Evolutionary conservation across 2,888 invertebrate species (phyloP), one percentile per base, ranked within the genome.

Genomic region (Trichopoda pennipes): DNA sequence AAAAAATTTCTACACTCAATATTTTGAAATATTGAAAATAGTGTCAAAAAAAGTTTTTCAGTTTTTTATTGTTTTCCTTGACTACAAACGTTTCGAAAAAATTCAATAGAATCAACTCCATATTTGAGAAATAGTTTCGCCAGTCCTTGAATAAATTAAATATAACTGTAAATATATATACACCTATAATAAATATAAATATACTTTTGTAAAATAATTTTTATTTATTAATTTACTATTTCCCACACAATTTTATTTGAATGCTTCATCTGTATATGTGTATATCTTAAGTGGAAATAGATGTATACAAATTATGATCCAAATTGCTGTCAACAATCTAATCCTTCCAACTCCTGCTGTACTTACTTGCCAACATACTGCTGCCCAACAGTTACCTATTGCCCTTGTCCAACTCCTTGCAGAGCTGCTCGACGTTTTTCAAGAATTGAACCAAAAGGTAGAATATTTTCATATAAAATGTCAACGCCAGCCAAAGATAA

Each of bases 41-140:
- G 9, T 32, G 28, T 32, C 32, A n/a, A 0, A 28, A 61, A 16
- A 38, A 32, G 3, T 7, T 38, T 12, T 38, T 38, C 38, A 12
- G 38, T 38, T 38, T 70, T 44, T 49, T 19, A 2, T 44, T 19
- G 19, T 21, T 44, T 61, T 21, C 17, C 49, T 53, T 23, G 16
- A 28, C 16, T 32, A 28, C 28, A 42, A 61, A 61, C 38, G 28
- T 73, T 53, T 63, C 61, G 61, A 63, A 63, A 44, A 70, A 58
- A 35, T 60, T 35, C 28, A 21, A 70, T 3, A 42, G 21, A 63
- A 44, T 44, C 61, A 53, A 55, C 14, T 14, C 14, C 19, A 14
- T 38, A 35, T n/a, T 49, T 38, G 35, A n/a, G 12, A 55, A 12
- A 53, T 73, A 63, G 19, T 63, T 63, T 55, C 53, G 53, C 66